phyloP scores from a whole-genome alignment of 2,888 invertebrate species.

The Stictocephala bisonia region DNA sequence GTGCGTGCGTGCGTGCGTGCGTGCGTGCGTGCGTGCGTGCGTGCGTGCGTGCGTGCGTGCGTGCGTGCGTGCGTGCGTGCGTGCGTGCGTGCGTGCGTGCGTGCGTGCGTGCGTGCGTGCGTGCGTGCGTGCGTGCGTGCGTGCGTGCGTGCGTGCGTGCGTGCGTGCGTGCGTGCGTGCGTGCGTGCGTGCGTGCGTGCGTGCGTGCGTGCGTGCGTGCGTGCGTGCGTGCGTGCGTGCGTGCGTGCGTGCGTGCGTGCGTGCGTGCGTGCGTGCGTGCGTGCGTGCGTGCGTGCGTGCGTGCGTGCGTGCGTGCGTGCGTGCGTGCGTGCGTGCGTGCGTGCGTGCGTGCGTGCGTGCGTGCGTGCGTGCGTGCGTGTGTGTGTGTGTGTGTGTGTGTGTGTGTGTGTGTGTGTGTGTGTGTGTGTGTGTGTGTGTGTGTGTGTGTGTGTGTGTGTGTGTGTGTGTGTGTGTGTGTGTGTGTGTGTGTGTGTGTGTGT shows the following conservation, averaged over 20 bases:
- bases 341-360: not conserved
- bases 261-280: not conserved
- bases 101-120: not conserved
- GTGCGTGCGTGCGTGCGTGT: not conserved
- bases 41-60: not conserved
- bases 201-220: not conserved
- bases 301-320: not conserved
- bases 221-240: not conserved
- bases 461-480: not conserved
- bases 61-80: not conserved
- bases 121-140: not conserved
- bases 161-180: not conserved
- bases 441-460: not conserved
- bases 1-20: slow-evolving; percentile 40
- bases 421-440: not conserved
- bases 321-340: not conserved
- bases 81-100: not conserved
- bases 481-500: not conserved
- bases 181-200: not conserved
- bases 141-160: not conserved
- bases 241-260: not conserved
- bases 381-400: not conserved
- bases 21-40: not conserved
- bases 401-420: not conserved
- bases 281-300: not conserved